These are phyloP conservation scores for Toxotes chatareus DNA, from an alignment of 2,113 vertebrate genomes.

Conservation along the genomic window DNA sequence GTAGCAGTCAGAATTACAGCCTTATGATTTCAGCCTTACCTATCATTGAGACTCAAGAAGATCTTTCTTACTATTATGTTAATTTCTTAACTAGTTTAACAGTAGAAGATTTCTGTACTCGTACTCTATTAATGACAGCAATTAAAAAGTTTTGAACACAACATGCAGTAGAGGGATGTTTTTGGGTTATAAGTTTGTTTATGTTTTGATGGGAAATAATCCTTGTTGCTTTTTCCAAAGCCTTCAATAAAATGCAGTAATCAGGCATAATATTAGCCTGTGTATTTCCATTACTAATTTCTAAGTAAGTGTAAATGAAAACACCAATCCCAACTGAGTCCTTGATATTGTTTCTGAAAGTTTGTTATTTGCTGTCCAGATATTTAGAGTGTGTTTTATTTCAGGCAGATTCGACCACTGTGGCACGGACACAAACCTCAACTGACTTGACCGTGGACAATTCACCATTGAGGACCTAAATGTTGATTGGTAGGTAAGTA, in stretches of 20 bases:
- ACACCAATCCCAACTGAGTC: background rate
- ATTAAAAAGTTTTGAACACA: conserved; percentile 32
- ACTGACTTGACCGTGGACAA: background rate
- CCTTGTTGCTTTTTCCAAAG: conserved; percentile 66
- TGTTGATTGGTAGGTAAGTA: background rate
- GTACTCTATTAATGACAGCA: conserved; percentile 29
- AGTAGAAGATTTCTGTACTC: conserved; percentile 48
- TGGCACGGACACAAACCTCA: background rate
- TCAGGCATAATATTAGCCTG: conserved; percentile 41
- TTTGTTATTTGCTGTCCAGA: background rate
- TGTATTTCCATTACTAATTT: conserved; percentile 20
- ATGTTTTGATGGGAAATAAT: conserved; percentile 56
- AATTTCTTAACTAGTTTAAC: conserved; percentile 56
- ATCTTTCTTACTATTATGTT: conserved; percentile 51
- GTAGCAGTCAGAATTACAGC: conserved; percentile 69
- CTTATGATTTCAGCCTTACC: conserved; percentile 78
- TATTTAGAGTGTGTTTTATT: conserved; percentile 14
- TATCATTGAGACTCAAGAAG: conserved; percentile 34
- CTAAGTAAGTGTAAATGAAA: conserved; percentile 1
- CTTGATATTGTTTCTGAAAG: background rate
- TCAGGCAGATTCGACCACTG: background rate
- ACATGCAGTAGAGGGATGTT: conserved; percentile 33
- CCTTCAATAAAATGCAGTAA: conserved; percentile 81
- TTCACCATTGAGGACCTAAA: background rate
- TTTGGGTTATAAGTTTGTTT: conserved; percentile 44